Base-by-base conservation (phyloP, 2,113 vertebrate species). In the Alosa alosa region DNA sequence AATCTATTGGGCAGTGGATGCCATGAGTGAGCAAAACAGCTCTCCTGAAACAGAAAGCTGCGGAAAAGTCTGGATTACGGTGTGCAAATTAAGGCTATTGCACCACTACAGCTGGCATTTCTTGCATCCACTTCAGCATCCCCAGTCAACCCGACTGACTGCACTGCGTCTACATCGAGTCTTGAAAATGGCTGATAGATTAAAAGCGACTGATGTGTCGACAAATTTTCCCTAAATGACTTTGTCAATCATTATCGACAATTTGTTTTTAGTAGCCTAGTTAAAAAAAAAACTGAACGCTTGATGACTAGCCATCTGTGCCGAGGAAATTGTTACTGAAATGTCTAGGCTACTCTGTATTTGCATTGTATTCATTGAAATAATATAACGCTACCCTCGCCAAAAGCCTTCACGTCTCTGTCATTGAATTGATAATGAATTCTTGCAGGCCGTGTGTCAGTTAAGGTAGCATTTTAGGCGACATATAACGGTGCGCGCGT, bases 401-500 rank as follows among this genome's bases (percentile, higher is more conserved):
- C 57, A n/a, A 64, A 64, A n/a, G 18, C 57, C 57, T 20, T 64
- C 57, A n/a, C 18, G n/a, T 5, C 6, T 25, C 20, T 64, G 22
- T 64, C 22, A 20, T 8, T 64, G 22, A n/a, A 25, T n/a, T n/a
- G 60, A 25, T 64, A 64, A 64, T 64, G 60, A 25, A n/a, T 64
- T 25, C 60, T 25, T 20, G 60, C 60, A 78, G 72, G 36, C 72
- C 31, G 31, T 68, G 44, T 31, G 55, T 49, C 52, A 55, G 18
- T 15, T 6, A 25, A 44, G 47, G 20, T 31, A 41, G 31, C n/a
- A 64, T 41, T 20, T n/a, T 39, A 45, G 5, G 75, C 47, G 31
- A 47, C 15, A 20, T 20, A 84, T 85, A 83, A 88, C 82, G 55
- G 84, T 72, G 6, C 68, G 45, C 49, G 82, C 6, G 44, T 17